phyloP scores from a whole-genome alignment of 1,140 invertebrate genomes.

The Drosophila neocordata region DNA sequence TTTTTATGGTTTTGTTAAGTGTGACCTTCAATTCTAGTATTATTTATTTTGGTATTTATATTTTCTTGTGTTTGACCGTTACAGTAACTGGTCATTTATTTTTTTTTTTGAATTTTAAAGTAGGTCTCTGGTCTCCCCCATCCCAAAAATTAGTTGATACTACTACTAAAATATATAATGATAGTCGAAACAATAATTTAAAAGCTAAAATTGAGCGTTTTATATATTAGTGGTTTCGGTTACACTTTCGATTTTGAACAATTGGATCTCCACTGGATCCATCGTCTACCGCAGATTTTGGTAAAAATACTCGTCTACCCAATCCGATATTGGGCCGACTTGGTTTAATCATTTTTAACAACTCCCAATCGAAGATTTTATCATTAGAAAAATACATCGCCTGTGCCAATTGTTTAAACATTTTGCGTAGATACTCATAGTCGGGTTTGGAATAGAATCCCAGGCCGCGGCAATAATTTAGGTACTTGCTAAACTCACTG shows the following conservation, averaged over 20 bases:
- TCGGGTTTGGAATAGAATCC: constrained; percentile 97
- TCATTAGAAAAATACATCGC: constrained; percentile 95
- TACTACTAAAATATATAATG: too few relatives aligned
- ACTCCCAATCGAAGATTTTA: constrained; percentile 99
- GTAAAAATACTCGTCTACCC: neutral
- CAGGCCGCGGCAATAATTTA: constrained; percentile 96
- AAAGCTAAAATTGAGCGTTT: neutral
- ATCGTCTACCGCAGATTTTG: constrained; percentile 18
- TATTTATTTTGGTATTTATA: neutral
- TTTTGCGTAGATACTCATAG: constrained; percentile 95
- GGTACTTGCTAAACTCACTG: constrained; percentile 98
- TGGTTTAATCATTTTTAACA: constrained; percentile 95
- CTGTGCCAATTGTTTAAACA: constrained; percentile 94
- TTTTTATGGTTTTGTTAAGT: neutral
- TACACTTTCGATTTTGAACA: constrained; percentile 37
- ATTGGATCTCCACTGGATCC: constrained; percentile 45
- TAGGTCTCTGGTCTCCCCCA: too few relatives aligned
- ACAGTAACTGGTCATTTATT: too few relatives aligned
- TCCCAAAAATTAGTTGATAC: too few relatives aligned
- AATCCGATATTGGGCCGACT: constrained; percentile 42
- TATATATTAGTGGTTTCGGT: neutral
- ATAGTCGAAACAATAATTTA: neutral
- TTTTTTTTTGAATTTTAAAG: too few relatives aligned
- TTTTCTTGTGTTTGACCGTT: neutral
- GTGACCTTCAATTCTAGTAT: neutral